A percentile compares a stretch with the other conserved stretches of the same genome.
These are phyloP conservation scores for Erebia aethiops DNA, from an alignment of 2,888 invertebrate species.

Conservation along the genomic window DNA sequence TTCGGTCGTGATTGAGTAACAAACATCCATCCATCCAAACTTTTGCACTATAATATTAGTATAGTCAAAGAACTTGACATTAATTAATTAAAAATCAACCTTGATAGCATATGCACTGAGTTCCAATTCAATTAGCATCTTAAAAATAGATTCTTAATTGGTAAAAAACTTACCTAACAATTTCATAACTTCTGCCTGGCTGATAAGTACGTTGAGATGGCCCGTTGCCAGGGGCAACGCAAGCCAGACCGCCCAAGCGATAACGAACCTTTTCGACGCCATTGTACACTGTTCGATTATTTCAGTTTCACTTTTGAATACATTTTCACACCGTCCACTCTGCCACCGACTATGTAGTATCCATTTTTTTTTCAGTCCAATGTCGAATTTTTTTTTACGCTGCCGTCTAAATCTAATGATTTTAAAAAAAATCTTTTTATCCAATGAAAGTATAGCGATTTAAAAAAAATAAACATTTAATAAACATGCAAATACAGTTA, in stretches of 20 bases:
- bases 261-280: constrained; percentile 67
- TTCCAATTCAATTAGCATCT: background rate
- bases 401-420: background rate
- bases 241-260: constrained; percentile 72
- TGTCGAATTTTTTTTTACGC: background rate
- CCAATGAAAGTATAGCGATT: background rate
- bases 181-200: constrained; percentile 90
- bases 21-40: too few relatives aligned
- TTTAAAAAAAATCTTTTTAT: background rate
- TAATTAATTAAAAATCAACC: background rate
- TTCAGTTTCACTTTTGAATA: constrained; percentile 69
- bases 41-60: too few relatives aligned
- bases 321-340: constrained; percentile 54
- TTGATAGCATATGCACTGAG: background rate
- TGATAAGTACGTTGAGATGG: constrained; percentile 91
- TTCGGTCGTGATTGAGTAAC: too few relatives aligned
- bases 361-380: constrained; percentile 46
- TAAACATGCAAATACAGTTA: background rate
- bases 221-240: constrained; percentile 84
- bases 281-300: constrained; percentile 65
- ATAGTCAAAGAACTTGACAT: too few relatives aligned
- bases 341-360: constrained; percentile 49
- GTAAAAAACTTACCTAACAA: constrained; percentile 85
- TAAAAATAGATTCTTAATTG: constrained; percentile 16
- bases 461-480: background rate